phyloP scores from a whole-genome alignment of 2,888 invertebrate species.

The Eupsilia transversa region DNA sequence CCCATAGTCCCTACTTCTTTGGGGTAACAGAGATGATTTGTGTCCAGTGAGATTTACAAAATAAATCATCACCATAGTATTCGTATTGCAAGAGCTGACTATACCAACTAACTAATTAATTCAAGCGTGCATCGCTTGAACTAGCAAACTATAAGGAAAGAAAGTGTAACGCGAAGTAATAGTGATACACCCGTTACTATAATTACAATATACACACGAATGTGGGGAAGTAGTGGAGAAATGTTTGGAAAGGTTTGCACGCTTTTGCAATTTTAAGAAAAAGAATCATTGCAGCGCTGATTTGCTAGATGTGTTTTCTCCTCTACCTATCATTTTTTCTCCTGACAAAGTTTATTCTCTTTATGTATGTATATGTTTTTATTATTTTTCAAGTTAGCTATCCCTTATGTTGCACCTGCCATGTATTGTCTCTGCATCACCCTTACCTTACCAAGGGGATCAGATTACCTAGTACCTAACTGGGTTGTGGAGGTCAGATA shows the following conservation, averaged over 20 bases:
- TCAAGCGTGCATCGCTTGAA: conserved; percentile 25
- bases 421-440: too few species aligned
- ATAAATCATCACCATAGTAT: background rate
- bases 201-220: conserved; percentile 17
- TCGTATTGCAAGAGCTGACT: background rate
- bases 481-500: background rate
- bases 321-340: too few species aligned
- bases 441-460: background rate
- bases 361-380: too few species aligned
- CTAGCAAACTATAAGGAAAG: conserved; percentile 34
- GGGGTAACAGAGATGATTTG: background rate
- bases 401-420: too few species aligned
- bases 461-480: background rate
- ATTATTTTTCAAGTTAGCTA: too few species aligned
- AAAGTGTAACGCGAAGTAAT: conserved; percentile 13
- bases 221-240: background rate
- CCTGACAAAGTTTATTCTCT: too few species aligned
- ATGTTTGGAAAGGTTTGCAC: background rate
- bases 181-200: conserved; percentile 3
- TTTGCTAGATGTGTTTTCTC: too few species aligned
- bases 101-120: conserved; percentile 11
- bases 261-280: background rate
- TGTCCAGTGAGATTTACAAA: background rate
- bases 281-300: too few species aligned
- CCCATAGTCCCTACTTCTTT: too few species aligned